These are phyloP conservation scores for Malurus alboscapulatus DNA, from an alignment of 2,113 vertebrate species.

Conservation along the genomic window DNA sequence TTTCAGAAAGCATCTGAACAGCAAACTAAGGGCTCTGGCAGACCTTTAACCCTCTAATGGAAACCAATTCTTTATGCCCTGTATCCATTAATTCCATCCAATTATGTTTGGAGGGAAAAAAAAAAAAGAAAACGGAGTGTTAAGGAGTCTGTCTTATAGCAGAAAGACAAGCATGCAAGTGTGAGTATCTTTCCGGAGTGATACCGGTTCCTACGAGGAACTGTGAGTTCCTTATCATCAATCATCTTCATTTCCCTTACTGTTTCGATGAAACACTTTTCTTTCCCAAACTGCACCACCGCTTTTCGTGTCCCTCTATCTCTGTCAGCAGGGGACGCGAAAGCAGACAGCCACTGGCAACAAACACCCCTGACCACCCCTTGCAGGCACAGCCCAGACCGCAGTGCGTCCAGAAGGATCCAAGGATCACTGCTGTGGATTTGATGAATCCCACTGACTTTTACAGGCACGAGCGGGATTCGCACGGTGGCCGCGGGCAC, in stretches of 20 bases:
- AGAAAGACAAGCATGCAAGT: not conserved
- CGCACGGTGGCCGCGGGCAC: accelerated
- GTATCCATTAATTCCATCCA: not conserved
- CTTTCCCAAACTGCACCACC: not conserved
- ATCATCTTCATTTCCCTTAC: not conserved
- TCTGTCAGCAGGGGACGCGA: not conserved
- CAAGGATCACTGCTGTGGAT: accelerated
- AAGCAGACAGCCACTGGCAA: accelerated
- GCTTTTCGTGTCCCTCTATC: not conserved
- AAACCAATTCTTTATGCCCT: not conserved
- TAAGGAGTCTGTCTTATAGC: accelerated
- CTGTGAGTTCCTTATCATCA: not conserved
- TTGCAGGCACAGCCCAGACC: not conserved
- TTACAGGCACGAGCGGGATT: accelerated
- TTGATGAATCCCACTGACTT: accelerated
- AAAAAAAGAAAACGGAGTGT: accelerated
- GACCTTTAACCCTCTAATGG: not conserved
- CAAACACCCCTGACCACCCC: too few relatives aligned
- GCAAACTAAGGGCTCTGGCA: not conserved
- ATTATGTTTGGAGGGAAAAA: accelerated
- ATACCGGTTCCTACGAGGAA: not conserved
- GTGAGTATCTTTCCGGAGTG: not conserved
- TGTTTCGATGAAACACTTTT: not conserved
- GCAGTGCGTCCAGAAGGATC: not conserved
- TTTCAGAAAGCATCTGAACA: not conserved